Conservation (phyloP, 2,888 invertebrate species). For the Mystacides longicornis region DNA sequence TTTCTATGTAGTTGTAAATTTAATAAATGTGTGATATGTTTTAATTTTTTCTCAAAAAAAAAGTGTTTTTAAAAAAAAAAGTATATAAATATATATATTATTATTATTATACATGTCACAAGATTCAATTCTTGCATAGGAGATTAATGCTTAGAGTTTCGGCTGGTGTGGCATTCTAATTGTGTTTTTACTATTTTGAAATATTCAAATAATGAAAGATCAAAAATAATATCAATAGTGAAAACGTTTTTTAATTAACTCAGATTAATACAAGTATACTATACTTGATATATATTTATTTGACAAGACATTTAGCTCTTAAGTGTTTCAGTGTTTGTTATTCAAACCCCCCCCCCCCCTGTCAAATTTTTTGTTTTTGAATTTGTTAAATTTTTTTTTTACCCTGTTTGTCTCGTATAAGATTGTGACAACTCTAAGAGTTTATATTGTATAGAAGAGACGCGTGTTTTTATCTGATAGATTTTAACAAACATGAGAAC, state of each 20-base stretch:
- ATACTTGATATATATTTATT: slow-evolving; percentile 22
- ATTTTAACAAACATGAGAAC: no score
- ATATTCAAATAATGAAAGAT: background rate
- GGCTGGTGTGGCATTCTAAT: slow-evolving; percentile 12
- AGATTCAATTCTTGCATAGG: slow-evolving; percentile 3
- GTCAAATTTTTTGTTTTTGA: no score
- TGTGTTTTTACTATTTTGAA: background rate
- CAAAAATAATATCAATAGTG: background rate
- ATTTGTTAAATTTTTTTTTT: slow-evolving; percentile 23
- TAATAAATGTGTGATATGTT: slow-evolving; percentile 25
- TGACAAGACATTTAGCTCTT: slow-evolving; percentile 22
- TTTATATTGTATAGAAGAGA: no score
- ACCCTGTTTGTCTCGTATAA: no score
- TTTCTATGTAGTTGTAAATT: slow-evolving; percentile 25
- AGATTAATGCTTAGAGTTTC: slow-evolving; percentile 12
- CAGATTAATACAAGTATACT: no score
- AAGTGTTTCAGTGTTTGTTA: no score
- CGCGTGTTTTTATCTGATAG: no score
- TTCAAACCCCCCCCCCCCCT: no score
- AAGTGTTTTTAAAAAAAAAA: background rate
- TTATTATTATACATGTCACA: slow-evolving; percentile 7
- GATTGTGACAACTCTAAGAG: no score
- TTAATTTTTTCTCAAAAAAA: slow-evolving; percentile 18
- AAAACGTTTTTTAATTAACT: no score
- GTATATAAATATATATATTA: background rate